Evolutionary conservation across 1,140 invertebrate genomes (phyloP).

Genomic region (Anoplolepis gracilipes): DNA sequence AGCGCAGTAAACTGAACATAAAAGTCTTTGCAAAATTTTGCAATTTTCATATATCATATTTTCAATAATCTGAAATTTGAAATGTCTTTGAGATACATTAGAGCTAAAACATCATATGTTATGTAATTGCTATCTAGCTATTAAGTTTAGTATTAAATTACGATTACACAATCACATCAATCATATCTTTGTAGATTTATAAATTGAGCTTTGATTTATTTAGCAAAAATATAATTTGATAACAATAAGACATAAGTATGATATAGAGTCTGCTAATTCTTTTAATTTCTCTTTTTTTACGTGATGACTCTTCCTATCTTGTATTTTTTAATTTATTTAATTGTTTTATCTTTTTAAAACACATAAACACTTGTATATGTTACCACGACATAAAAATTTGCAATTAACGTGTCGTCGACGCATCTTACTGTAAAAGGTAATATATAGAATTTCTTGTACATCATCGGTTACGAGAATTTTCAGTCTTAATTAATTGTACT

Average conservation of each 20-base stretch:
- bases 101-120: not conserved
- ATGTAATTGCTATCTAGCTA: not conserved
- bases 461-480: constrained; percentile 19
- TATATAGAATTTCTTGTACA: not conserved
- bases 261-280: not conserved
- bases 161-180: not conserved
- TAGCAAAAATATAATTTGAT: constrained; percentile 18
- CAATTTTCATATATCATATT: too few relatives aligned
- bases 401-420: constrained; percentile 76
- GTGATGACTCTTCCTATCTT: not conserved
- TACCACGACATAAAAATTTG: not conserved
- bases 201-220: not conserved
- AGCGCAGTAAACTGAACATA: too few relatives aligned
- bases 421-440: constrained; percentile 55
- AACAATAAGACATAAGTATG: constrained; percentile 5
- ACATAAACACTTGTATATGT: not conserved
- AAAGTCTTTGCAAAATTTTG: too few relatives aligned
- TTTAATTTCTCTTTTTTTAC: not conserved
- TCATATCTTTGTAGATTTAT: not conserved
- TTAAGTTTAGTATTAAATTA: not conserved
- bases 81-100: not conserved
- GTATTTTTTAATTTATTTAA: too few relatives aligned
- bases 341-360: constrained; percentile 8
- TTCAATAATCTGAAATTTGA: not conserved
- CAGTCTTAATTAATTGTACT: constrained; percentile 47